phyloP scores from a whole-genome alignment of 2,888 invertebrate species.

The Apamea crenata region DNA sequence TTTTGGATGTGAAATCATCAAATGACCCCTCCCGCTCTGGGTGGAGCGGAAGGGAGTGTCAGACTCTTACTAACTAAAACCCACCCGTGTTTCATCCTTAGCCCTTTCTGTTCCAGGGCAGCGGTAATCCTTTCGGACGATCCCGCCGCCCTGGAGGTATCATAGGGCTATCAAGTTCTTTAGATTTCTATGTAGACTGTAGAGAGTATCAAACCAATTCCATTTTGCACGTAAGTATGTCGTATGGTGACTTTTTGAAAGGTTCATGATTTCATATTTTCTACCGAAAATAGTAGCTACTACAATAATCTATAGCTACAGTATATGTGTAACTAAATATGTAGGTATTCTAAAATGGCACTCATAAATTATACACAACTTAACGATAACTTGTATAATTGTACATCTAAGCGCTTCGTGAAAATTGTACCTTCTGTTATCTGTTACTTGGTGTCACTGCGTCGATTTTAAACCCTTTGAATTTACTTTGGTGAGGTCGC shows the following conservation, averaged over 20 bases:
- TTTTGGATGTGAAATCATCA: too few species aligned
- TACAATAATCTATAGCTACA: background rate
- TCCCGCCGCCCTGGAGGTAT: too few species aligned
- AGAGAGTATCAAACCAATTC: background rate
- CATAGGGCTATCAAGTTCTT: background rate
- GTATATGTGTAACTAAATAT: background rate
- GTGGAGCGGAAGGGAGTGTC: too few species aligned
- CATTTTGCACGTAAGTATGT: background rate
- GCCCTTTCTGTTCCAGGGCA: too few species aligned
- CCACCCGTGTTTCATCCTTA: too few species aligned
- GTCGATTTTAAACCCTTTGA: slow-evolving; percentile 65
- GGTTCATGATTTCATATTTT: background rate
- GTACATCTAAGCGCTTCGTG: background rate
- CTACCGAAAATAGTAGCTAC: background rate
- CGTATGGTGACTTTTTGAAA: background rate
- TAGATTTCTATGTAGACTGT: background rate
- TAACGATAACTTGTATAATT: background rate
- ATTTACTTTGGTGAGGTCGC: slow-evolving; percentile 62
- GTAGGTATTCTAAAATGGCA: background rate
- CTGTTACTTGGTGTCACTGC: slow-evolving; percentile 42
- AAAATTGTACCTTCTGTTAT: slow-evolving; percentile 39
- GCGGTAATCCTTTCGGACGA: too few species aligned
- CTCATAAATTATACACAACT: background rate
- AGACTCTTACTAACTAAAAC: too few species aligned
- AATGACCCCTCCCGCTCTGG: too few species aligned